Percentiles rank a stretch among this genome's conserved stretches.
phyloP scores from a whole-genome alignment of 2,888 invertebrate species.

The Drosophila macrospina region DNA sequence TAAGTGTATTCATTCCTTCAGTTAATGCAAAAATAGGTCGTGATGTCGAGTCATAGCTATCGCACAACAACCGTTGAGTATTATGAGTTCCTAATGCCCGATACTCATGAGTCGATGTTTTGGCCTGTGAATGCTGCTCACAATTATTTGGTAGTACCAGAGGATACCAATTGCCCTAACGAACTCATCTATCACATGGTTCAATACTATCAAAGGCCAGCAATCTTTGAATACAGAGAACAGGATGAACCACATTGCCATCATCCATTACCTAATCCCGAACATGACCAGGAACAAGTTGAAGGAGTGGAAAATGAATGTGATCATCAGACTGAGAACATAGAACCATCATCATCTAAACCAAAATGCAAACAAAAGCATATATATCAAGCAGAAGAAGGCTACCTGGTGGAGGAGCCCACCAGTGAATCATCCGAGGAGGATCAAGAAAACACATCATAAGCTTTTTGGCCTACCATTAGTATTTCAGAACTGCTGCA shows the following conservation, averaged over 20 bases:
- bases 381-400: conserved; percentile 69
- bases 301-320: background rate
- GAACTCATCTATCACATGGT: conserved; percentile 30
- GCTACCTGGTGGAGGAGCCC: conserved; percentile 82
- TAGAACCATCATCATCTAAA: conserved; percentile 5
- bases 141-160: conserved; percentile 52
- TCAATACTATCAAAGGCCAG: conserved; percentile 15
- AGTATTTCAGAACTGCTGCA: background rate
- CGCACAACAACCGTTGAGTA: conserved; percentile 50
- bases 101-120: conserved; percentile 47
- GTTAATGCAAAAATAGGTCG: background rate
- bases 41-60: conserved; percentile 50
- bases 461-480: conserved; percentile 1
- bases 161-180: conserved; percentile 9
- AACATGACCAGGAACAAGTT: conserved; percentile 11
- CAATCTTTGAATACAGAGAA: conserved; percentile 10
- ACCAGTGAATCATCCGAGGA: conserved; percentile 67
- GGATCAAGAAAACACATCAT: conserved; percentile 20
- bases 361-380: conserved; percentile 14
- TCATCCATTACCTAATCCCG: background rate
- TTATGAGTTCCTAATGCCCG: conserved; percentile 72
- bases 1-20: background rate
- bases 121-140: conserved; percentile 31
- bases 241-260: conserved; percentile 3
- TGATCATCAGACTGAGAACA: conserved; percentile 5